Percentiles rank a stretch among this genome's conserved stretches.
Evolutionary conservation across 2,888 invertebrate species (phyloP).

Genomic region (Lasiommata megera): DNA sequence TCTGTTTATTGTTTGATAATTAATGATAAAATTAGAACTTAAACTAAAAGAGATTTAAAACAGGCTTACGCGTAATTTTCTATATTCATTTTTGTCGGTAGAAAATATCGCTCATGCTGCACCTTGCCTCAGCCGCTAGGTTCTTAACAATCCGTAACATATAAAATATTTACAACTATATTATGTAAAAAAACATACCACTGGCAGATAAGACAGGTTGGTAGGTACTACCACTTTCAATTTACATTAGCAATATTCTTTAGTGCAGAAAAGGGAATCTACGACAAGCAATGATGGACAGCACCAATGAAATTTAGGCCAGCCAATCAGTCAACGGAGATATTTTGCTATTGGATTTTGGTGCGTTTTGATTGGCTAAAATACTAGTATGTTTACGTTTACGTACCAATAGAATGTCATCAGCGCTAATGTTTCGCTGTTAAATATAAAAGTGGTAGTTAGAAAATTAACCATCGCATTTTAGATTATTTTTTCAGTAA

Average conservation of each 20-base stretch:
- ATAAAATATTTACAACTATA: conserved; percentile 43
- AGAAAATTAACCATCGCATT: too few species aligned
- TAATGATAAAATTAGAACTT: too few species aligned
- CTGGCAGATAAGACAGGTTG: conserved; percentile 24
- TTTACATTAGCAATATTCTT: not conserved
- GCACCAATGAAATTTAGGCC: too few species aligned
- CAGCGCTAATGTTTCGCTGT: not conserved
- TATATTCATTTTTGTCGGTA: not conserved
- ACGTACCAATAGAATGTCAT: too few species aligned
- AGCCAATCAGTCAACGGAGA: too few species aligned
- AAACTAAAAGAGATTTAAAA: not conserved
- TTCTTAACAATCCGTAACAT: conserved; percentile 40
- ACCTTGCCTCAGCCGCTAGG: conserved; percentile 75
- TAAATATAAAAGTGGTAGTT: too few species aligned
- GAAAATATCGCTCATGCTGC: conserved; percentile 1
- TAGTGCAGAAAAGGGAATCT: not conserved
- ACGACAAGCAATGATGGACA: too few species aligned
- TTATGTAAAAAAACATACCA: conserved; percentile 22
- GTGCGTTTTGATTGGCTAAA: too few species aligned
- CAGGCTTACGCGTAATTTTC: not conserved
- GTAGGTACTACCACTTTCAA: not conserved
- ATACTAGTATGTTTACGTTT: too few species aligned
- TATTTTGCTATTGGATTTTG: too few species aligned
- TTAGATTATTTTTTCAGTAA: too few species aligned
- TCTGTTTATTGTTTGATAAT: too few species aligned